Base-by-base conservation (phyloP, 2,797 vertebrate species). In the Syngnathus rostellatus region DNA sequence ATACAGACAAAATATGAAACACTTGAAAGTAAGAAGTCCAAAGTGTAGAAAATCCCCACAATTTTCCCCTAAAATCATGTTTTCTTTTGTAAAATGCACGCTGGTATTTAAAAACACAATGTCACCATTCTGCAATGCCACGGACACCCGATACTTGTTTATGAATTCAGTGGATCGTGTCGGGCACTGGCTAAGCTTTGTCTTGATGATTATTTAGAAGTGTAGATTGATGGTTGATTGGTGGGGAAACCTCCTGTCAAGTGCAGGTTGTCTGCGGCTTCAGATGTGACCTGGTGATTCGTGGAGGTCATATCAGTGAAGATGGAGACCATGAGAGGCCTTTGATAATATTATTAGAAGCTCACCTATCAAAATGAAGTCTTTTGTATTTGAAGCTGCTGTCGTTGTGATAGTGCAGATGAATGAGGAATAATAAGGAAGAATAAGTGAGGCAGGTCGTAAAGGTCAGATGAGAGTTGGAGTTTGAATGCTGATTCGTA, bases 201-300 rank as follows among this genome's bases (percentile, higher is more conserved):
- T 81, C 80, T 67, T 85, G 84, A 89, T 86, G 76, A 87, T 81
- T 74, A 87, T 85, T 83, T 76, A 57, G 9, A 90, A 86, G 88
- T 91, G 90, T 75, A 77, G 90, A 92, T 69, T 75, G 90, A 91
- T 77, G 82, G 69, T 76, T 72, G 77, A 75, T 84, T 66, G 74
- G 75, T 77, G 75, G 76, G 63, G 70, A 69, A 78, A 79, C 75
- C 79, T 79, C 80, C 65, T 78, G 77, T 75, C 66, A 46, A 70
- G 61, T 72, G 62, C 45, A 65, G 66, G 72, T 66, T 80, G 51
- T 54, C 65, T 68, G 48, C 17, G 38, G 48, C 46, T 25, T 81
- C 70, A 72, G 67, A 70, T 54, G 71, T 70, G 73, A 73, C 71
- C 71, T 11, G 2, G 64, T 76, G 79, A 80, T 73, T 75, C 65